Evolutionary conservation across 1,140 invertebrate genomes (phyloP), one percentile per base, ranked within the genome.

Genomic region (Eueides isabella): DNA sequence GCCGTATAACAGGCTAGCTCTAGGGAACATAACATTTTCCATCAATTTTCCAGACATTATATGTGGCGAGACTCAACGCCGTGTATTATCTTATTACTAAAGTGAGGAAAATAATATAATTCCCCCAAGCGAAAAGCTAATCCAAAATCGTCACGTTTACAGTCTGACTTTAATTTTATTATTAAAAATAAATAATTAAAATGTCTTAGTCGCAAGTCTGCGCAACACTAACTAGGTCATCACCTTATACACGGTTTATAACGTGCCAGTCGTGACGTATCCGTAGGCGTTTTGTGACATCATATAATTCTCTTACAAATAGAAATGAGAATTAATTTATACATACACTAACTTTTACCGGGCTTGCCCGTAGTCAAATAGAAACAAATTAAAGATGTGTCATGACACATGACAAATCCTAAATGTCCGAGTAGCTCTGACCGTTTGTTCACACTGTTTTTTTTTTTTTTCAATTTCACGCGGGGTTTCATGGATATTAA

Each of bases 261-360:
- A 55, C 0, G 48, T 55, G 48, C 23, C 48, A 55, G 48, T 55
- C 11, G 48, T 26, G 48, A 55, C 48, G 23, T 55, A 55, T 55
- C 41, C 7, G 41, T 48, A 55, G 48, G 9, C 48, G 19, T 55
- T 55, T 55, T 55, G 48, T 55, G 48, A 55, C 23, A 55, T 26
- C 48, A 55, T 55, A 55, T 23, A 55, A 11, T 11, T 55, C 19
- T 55, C 48, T 55, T 19, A 55, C 16, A 6, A 55, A 7, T 55
- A 23, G 9, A 23, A 55, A 55, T 55, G 12, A 55, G 48, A 55
- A 55, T 55, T 26, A 55, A 55, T 55, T 55, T 26, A 55, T 26
- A 55, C 35, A 38, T 6, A 38, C 4, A 16, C 14, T 38, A 38
- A 2, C 1, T 38, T 16, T 38, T 38, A 38, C 2, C 16, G 14